Evolutionary conservation across 2,888 invertebrate genomes (phyloP), one percentile per base, ranked within the genome.

Genomic region (Synanthedon vespiformis): DNA sequence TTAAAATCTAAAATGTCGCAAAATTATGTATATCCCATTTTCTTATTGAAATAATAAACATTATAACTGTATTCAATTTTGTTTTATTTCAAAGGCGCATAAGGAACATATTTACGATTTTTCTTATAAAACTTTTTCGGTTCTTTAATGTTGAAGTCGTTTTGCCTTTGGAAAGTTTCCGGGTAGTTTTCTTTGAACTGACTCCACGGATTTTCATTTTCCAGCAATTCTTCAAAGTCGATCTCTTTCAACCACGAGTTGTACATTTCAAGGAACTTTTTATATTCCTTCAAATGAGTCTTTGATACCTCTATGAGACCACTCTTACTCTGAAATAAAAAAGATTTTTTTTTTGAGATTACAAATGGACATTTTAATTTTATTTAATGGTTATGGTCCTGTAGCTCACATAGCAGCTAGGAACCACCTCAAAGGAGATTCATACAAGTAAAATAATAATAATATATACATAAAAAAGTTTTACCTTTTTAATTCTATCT

Each of bases 121-220:
- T 67, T 73, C 59, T 82, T 88, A 58, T 73, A 79, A 63, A 82
- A 80, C 55, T 64, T 82, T 58, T 75, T 87, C 12, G 88, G 88
- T 55, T 74, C 65, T 56, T 67, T 61, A 22, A 87, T 80, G 50
- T 67, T 51, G 10, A 80, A 13, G 14, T 13, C 57, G 40, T 63
- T 66, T 51, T 72, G 65, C 52, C 70, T 70, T 58, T 87, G 88
- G 6, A 87, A 51, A 51, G 84, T 74, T 52, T 80, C 74, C 49
- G 85, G 84, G 54, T 80, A 77, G 22, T 67, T 61, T 56, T 77
- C 72, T 62, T 84, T 83, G 61, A 88, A 93, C 58, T 92, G 92
- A 49, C 89, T 76, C 90, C 93, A 93, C 3, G 93, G 92, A 64
- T 92, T 90, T 56, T 87, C 83, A 49, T 64, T 57, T 61, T 73